phyloP scores from a whole-genome alignment of 2,113 vertebrate species.

The Corydoras sp. region DNA sequence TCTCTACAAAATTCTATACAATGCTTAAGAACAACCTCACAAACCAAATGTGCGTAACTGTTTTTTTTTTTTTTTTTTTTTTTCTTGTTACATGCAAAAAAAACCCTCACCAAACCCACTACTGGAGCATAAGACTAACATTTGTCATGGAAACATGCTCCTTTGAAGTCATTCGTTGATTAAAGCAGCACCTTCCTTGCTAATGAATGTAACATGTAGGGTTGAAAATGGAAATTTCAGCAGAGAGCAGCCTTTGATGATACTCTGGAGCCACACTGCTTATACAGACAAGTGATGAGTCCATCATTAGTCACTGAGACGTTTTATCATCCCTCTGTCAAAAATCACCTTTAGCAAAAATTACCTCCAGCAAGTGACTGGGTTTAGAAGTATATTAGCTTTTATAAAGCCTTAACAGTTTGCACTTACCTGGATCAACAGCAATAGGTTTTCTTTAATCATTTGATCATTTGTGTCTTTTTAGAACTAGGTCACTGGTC shows the following conservation, averaged over 20 bases:
- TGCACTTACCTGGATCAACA: not conserved
- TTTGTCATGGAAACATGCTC: conserved; percentile 25
- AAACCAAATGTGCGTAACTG: not conserved
- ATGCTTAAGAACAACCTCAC: too few species aligned
- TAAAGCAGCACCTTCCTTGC: conserved; percentile 23
- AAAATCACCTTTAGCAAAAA: conserved; percentile 12
- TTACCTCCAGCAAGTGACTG: conserved; percentile 8
- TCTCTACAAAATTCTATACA: too few species aligned
- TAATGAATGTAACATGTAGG: conserved; percentile 24
- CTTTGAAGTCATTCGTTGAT: conserved; percentile 28
- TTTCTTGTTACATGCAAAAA: not conserved
- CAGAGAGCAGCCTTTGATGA: conserved; percentile 18
- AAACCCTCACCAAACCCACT: conserved; percentile 2
- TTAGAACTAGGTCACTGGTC: too few species aligned
- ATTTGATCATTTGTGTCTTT: too few species aligned
- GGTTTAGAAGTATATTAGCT: conserved; percentile 3
- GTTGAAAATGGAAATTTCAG: conserved; percentile 24
- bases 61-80: not conserved
- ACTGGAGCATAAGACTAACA: conserved; percentile 5
- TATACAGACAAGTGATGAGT: conserved; percentile 3
- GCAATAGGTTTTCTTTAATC: too few species aligned
- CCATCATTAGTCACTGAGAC: conserved; percentile 5
- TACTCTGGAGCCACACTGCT: conserved; percentile 6
- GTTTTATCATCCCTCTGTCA: conserved; percentile 7
- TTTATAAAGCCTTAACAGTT: conserved; percentile 12